These are phyloP conservation scores for Urosaurus nigricauda DNA, from an alignment of 2,797 vertebrate genomes.

Conservation along the genomic window DNA sequence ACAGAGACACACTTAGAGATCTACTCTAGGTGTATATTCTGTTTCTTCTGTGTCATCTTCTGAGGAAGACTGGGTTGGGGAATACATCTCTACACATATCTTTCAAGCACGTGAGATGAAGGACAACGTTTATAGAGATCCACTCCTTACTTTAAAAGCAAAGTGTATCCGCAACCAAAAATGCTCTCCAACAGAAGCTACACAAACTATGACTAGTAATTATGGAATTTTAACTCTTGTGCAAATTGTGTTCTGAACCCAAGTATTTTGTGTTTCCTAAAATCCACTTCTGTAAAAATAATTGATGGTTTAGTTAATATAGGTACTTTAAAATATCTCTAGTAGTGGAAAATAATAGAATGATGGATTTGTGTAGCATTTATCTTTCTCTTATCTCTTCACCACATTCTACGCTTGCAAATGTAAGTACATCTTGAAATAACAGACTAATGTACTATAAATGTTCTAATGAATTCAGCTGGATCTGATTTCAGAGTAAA, in stretches of 20 bases:
- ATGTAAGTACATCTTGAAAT: neutral
- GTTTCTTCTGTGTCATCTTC: neutral
- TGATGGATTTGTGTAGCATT: neutral
- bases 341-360: neutral
- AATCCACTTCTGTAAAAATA: neutral
- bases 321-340: neutral
- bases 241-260: constrained; percentile 2
- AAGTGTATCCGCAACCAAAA: neutral
- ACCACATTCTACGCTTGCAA: neutral
- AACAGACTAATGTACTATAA: neutral
- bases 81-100: neutral
- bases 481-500: neutral
- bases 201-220: neutral
- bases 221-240: neutral
- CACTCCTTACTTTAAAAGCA: neutral
- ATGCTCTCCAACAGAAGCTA: neutral
- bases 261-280: neutral
- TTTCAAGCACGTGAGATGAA: neutral
- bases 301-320: neutral
- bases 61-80: neutral
- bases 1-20: too few species aligned
- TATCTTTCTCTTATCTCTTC: neutral
- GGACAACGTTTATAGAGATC: neutral
- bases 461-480: neutral
- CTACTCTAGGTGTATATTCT: neutral